A percentile compares a stretch with the other conserved stretches of the same genome.
These are phyloP conservation scores for Dioctria rufipes DNA, from an alignment of 2,888 invertebrate genomes.

Conservation along the genomic window DNA sequence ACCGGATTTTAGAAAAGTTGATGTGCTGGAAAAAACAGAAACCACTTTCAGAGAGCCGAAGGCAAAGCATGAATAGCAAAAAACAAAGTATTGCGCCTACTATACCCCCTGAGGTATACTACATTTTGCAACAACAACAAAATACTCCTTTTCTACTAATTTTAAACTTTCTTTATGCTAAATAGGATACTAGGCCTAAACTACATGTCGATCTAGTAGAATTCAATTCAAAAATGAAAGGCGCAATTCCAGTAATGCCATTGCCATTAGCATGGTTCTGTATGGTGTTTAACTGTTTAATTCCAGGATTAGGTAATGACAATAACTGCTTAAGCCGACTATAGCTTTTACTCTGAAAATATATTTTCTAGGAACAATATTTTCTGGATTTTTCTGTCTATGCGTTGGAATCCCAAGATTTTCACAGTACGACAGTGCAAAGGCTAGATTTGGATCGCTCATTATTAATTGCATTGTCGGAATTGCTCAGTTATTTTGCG, in stretches of 20 bases:
- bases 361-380: slow-evolving; percentile 82
- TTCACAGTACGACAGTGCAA: slow-evolving; percentile 84
- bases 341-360: neutral
- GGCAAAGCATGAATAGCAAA: slow-evolving; percentile 78
- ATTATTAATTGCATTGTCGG: slow-evolving; percentile 90
- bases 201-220: slow-evolving; percentile 85
- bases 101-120: slow-evolving; percentile 77
- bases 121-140: neutral
- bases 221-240: slow-evolving; percentile 89
- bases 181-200: slow-evolving; percentile 82
- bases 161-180: slow-evolving; percentile 48
- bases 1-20: slow-evolving; percentile 65
- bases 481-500: slow-evolving; percentile 91
- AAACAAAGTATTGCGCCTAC: slow-evolving; percentile 80
- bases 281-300: slow-evolving; percentile 83
- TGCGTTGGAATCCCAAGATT: slow-evolving; percentile 93
- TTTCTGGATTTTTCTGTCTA: slow-evolving; percentile 90
- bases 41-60: slow-evolving; percentile 72
- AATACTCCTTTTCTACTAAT: neutral
- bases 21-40: slow-evolving; percentile 72
- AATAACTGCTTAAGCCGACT: too few species aligned
- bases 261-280: slow-evolving; percentile 90
- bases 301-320: slow-evolving; percentile 82
- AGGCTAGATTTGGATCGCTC: slow-evolving; percentile 84
- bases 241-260: slow-evolving; percentile 93